phyloP scores from a whole-genome alignment of 2,113 vertebrate genomes.

The Chloebia gouldiae region DNA sequence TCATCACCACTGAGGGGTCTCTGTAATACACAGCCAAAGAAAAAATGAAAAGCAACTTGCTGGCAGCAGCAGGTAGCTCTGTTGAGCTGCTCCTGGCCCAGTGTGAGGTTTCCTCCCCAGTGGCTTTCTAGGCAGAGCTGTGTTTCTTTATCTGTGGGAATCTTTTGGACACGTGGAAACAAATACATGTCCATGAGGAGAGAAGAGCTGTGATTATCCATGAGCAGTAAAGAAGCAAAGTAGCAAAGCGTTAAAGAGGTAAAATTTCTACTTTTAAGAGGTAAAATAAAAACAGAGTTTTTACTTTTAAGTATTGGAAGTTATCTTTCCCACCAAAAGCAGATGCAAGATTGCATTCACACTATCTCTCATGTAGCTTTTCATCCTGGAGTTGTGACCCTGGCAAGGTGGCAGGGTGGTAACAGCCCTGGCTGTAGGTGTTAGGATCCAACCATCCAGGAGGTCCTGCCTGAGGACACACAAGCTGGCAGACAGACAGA shows the following conservation, averaged over 20 bases:
- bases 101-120: fast-evolving
- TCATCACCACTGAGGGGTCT: background rate
- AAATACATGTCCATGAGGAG: background rate
- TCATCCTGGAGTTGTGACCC: background rate
- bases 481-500: background rate
- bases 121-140: fast-evolving
- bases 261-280: background rate
- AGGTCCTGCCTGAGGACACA: background rate
- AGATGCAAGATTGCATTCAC: background rate
- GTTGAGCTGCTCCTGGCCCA: background rate
- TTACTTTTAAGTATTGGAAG: background rate
- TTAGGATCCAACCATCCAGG: fast-evolving
- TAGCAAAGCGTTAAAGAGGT: background rate
- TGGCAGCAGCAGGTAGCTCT: background rate
- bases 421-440: background rate
- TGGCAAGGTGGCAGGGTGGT: too few relatives aligned
- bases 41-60: background rate
- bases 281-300: background rate
- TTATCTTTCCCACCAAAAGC: background rate
- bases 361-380: background rate
- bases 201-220: background rate
- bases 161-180: fast-evolving
- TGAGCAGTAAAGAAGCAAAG: background rate
- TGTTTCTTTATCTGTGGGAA: background rate
- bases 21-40: background rate